phyloP scores from a whole-genome alignment of 2,797 vertebrate genomes.

The Uromys caudimaculatus region DNA sequence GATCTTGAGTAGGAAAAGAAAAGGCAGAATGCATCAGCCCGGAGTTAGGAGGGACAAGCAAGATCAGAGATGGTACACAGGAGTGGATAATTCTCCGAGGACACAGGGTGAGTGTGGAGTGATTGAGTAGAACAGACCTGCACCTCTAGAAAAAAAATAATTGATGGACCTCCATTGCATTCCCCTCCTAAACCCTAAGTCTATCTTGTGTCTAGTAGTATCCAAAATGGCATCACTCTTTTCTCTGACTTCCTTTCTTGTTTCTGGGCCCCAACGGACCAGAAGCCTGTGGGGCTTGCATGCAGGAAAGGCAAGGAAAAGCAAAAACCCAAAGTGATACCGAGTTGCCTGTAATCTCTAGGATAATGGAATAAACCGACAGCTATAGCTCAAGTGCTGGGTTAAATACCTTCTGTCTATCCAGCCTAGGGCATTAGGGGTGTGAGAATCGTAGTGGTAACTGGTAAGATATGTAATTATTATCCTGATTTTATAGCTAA shows the following conservation, averaged over 20 bases:
- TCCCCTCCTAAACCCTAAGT: not conserved
- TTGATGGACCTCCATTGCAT: not conserved
- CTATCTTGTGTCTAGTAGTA: conserved; percentile 6
- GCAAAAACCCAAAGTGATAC: not conserved
- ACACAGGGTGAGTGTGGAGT: not conserved
- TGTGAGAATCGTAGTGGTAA: not conserved
- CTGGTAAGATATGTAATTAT: not conserved
- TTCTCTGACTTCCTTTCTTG: not conserved
- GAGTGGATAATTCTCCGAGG: not conserved
- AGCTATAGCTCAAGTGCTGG: not conserved
- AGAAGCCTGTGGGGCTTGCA: not conserved
- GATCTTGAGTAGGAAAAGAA: not conserved
- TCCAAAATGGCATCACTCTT: not conserved
- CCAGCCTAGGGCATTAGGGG: not conserved
- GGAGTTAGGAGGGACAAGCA: not conserved
- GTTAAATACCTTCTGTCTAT: not conserved
- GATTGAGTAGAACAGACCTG: not conserved
- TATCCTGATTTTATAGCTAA: not conserved
- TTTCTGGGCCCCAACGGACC: not conserved
- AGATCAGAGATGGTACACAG: not conserved
- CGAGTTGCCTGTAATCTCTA: not conserved
- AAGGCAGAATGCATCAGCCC: not conserved
- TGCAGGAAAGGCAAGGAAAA: not conserved
- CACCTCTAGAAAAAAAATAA: not conserved
- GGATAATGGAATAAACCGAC: not conserved